Conservation (phyloP, 1,140 invertebrate species). For the Papilio aristodemus region DNA sequence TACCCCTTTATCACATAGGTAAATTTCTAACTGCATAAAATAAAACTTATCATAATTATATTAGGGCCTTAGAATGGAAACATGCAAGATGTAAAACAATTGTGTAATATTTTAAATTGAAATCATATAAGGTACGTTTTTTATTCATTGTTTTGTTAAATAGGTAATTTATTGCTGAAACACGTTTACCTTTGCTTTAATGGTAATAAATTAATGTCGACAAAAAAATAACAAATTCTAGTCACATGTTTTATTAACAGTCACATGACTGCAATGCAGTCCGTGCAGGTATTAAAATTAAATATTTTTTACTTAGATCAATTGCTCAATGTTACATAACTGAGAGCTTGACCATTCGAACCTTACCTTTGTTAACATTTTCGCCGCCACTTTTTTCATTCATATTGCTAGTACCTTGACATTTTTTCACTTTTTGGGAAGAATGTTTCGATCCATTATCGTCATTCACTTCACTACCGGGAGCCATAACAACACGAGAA, state of each 20-base stretch:
- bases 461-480: conserved; percentile 81
- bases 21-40: background rate
- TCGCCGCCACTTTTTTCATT: conserved; percentile 67
- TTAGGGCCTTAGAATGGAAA: too few species aligned
- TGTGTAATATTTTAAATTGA: conserved; percentile 34
- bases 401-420: conserved; percentile 64
- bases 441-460: conserved; percentile 74
- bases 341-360: conserved; percentile 68
- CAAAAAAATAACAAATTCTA: conserved; percentile 11
- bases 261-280: conserved; percentile 64
- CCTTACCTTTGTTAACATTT: conserved; percentile 76
- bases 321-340: conserved; percentile 77
- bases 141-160: conserved; percentile 1
- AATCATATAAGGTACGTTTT: too few species aligned
- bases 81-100: conserved; percentile 30
- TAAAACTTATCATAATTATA: too few species aligned
- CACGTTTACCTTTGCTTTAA: background rate
- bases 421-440: conserved; percentile 79
- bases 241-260: conserved; percentile 41
- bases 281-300: conserved; percentile 42
- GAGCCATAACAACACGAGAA: conserved; percentile 81
- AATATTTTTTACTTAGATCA: conserved; percentile 43
- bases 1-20: background rate
- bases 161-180: background rate
- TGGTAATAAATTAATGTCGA: background rate